Evolutionary conservation across 1,140 invertebrate species (phyloP).

Genomic region (Megathymus violae): DNA sequence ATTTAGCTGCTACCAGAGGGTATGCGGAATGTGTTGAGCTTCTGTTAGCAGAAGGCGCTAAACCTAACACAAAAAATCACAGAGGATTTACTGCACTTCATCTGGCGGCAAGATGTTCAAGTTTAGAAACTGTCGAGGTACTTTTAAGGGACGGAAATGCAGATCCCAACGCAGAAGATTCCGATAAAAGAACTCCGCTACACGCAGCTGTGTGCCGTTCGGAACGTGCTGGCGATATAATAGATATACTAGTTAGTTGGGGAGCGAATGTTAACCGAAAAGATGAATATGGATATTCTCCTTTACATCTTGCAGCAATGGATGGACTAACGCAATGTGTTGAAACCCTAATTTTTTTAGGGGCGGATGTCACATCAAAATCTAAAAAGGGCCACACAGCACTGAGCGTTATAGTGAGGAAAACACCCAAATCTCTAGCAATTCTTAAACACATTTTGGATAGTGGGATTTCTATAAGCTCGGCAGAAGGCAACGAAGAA

Average conservation of each 20-base stretch:
- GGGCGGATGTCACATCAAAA: conserved; percentile 86
- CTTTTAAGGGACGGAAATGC: conserved; percentile 82
- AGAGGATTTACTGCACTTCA: conserved; percentile 85
- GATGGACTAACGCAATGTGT: conserved; percentile 86
- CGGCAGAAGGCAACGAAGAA: conserved; percentile 84
- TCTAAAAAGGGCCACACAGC: conserved; percentile 85
- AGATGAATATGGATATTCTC: conserved; percentile 88
- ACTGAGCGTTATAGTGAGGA: conserved; percentile 85
- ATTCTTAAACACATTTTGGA: conserved; percentile 84
- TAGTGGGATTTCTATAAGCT: conserved; percentile 84
- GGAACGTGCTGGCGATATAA: conserved; percentile 81
- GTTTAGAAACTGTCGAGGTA: conserved; percentile 83
- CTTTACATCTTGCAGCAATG: conserved; percentile 87
- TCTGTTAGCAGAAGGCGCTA: conserved; percentile 85
- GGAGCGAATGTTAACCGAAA: conserved; percentile 84
- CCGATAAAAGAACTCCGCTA: conserved; percentile 84
- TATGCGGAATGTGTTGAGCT: conserved; percentile 85
- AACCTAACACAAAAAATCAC: conserved; percentile 83
- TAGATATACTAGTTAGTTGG: conserved; percentile 84
- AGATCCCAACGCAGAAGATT: conserved; percentile 84
- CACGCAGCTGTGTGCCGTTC: conserved; percentile 85
- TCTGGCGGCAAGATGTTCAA: conserved; percentile 85
- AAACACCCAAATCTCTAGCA: conserved; percentile 85
- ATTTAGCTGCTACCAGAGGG: conserved; percentile 87
- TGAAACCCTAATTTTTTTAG: conserved; percentile 86